Percentiles rank a stretch among this genome's conserved stretches.
These are phyloP conservation scores for Eubasilissa regina DNA, from an alignment of 1,140 invertebrate species.

Conservation along the genomic window DNA sequence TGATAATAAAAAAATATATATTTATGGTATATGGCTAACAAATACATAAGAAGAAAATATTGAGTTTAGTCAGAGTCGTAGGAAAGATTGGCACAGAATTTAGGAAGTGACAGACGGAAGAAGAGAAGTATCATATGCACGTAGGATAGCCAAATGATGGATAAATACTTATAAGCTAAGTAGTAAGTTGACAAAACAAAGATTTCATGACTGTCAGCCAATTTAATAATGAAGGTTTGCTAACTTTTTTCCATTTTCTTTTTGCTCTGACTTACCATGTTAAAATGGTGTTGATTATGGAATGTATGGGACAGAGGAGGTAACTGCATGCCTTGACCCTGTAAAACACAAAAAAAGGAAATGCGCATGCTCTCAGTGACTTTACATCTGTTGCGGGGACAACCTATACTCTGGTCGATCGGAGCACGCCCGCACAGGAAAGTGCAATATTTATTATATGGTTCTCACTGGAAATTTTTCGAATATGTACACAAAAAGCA, in stretches of 20 bases:
- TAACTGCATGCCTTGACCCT: constrained; percentile 61
- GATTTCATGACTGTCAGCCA: constrained; percentile 34
- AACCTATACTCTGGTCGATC: too few relatives aligned
- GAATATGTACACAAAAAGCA: too few relatives aligned
- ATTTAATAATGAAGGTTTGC: constrained; percentile 31
- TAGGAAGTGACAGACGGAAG: not conserved
- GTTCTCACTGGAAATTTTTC: not conserved
- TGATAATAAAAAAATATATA: too few relatives aligned
- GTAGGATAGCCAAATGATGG: not conserved
- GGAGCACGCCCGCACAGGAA: too few relatives aligned
- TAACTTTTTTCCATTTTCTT: constrained; percentile 21
- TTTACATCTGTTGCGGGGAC: not conserved
- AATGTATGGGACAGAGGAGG: constrained; percentile 60
- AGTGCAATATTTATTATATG: constrained; percentile 3
- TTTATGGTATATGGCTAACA: not conserved
- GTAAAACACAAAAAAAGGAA: constrained; percentile 59
- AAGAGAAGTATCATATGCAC: not conserved
- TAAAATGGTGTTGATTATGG: constrained; percentile 61
- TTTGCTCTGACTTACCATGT: constrained; percentile 60
- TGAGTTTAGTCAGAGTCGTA: not conserved
- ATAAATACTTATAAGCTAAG: constrained; percentile 23
- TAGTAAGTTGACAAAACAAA: constrained; percentile 33
- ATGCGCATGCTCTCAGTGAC: constrained; percentile 57
- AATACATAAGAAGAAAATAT: constrained; percentile 27
- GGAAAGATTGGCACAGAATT: not conserved